Conservation (phyloP, 2,888 invertebrate genomes). For the Diaprepes abbreviatus region DNA sequence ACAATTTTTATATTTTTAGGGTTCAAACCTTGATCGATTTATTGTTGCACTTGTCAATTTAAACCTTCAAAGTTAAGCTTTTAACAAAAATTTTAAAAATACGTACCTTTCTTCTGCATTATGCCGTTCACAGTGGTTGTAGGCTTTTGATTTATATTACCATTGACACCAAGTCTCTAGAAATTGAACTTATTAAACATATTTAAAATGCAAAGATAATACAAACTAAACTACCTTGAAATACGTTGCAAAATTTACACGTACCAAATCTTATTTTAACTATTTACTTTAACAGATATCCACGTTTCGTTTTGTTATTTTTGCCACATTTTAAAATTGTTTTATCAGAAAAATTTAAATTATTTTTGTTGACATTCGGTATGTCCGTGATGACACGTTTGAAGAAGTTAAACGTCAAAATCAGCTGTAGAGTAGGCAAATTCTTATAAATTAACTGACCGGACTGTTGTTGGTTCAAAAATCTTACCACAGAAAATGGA, state of each 20-base stretch:
- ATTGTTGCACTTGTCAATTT: too few species aligned
- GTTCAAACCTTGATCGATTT: too few species aligned
- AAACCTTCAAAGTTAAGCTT: too few species aligned
- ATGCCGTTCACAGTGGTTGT: neutral
- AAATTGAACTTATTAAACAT: neutral
- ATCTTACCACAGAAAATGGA: too few species aligned
- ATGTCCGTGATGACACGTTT: constrained; percentile 15
- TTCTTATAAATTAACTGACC: neutral
- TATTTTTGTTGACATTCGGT: constrained; percentile 2
- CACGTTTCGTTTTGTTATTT: neutral
- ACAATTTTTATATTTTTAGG: too few species aligned
- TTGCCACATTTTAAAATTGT: constrained; percentile 17
- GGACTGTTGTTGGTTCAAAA: too few species aligned
- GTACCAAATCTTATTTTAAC: neutral
- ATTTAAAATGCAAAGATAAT: neutral
- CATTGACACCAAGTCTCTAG: neutral
- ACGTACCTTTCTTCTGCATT: constrained; percentile 49
- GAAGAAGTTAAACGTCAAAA: constrained; percentile 11
- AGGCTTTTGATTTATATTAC: neutral
- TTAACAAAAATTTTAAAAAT: neutral
- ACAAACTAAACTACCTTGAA: neutral
- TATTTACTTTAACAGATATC: constrained; percentile 1
- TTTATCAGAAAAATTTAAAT: constrained; percentile 14
- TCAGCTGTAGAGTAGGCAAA: neutral
- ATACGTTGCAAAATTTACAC: neutral